Evolutionary conservation across 2,797 vertebrate species (phyloP), one percentile per base, ranked within the genome.

Genomic region (Melanotaenia parkinsoni): DNA sequence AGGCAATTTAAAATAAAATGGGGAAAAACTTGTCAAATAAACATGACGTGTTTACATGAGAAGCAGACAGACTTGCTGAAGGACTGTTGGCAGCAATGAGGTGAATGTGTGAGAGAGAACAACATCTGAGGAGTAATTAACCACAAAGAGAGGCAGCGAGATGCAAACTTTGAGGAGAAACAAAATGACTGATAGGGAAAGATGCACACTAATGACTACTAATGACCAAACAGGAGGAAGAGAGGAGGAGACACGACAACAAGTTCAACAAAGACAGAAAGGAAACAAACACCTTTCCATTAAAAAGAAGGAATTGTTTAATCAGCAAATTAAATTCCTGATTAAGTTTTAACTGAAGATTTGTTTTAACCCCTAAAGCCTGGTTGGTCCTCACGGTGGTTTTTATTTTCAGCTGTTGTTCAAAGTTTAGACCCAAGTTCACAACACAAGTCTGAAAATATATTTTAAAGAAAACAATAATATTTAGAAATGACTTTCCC

Each of bases 221-320:
- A 88, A 89, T 88, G 81, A 20, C 67, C 65, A 80, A 67, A 87
- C 78, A 18, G 40, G 40, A 85, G 58, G 77, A 86, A 73, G 76
- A 66, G 66, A 40, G 35, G 75, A 82, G 76, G 77, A 32, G 32
- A 33, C 32, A 26, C 26, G 2, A 26, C 26, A 26, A 26, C 26
- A 37, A 8, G 6, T 37, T 11, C 35, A 37, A 37, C 35, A 37
- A 9, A 11, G 8, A 9, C 8, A 37, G 35, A 37, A 9, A 37
- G 35, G 10, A 9, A 37, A 37, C 32, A 9, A 37, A 37, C 32
- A 37, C 33, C 33, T 11, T 9, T 11, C 35, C 35, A 33, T 33
- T 8, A 1, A 8, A 33, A 33, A 33, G 32, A 33, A 33, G 32
- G 26, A 26, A 26, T 26, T 9, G 35, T 9, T 37, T 37, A 37